Base-by-base conservation (phyloP, 2,888 invertebrate species). In the Cheilosia scutellata region DNA sequence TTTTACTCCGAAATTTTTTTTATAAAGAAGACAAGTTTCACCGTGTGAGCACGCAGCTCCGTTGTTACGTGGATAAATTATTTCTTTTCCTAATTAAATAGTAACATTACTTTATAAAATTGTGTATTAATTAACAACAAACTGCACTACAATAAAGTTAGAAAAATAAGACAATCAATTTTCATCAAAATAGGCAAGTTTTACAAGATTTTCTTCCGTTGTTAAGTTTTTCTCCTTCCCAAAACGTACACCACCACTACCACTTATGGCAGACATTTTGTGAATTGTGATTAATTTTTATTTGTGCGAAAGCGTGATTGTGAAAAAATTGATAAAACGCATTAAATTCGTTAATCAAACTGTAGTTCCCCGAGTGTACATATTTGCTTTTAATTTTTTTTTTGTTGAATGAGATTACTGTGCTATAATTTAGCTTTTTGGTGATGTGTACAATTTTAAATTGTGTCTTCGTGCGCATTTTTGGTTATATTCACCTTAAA, bases 211-310 rank as follows among this genome's bases (percentile, higher is more conserved):
- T 31, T 53, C 33, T 9, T 40, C 49, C 16, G 5, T 7, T 1
- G 7, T 27, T 5, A 29, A 5, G 5, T 57, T 20, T 49, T 63
- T 33, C 27, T 72, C 40, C 31, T 60, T 27, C 37, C 13, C 9
- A 2, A 5, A 51, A 53, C 33, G 57, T 33, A 68, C 37, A 27
- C 53, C 7, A 51, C 20, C 55, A 57, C 29, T 66, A 37, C n/a
- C n/a, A 20, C 20, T 20, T 11, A 37, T 74, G 78, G 78, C 83
- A 74, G 83, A 83, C 83, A 83, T 83, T 74, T 83, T 83, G 82
- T 83, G 47, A 33, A 70, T 83, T 83, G 82, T 83, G 47, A 33
- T 47, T 55, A 62, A 62, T 47, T 37, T 71, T 49, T 16, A 29
- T 72, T 11, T 16, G 6, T 42, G 40, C 2, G 40, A 55, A 83